Evolutionary conservation across 2,113 vertebrate species (phyloP).

Genomic region (Brachypodius melanocephalos): DNA sequence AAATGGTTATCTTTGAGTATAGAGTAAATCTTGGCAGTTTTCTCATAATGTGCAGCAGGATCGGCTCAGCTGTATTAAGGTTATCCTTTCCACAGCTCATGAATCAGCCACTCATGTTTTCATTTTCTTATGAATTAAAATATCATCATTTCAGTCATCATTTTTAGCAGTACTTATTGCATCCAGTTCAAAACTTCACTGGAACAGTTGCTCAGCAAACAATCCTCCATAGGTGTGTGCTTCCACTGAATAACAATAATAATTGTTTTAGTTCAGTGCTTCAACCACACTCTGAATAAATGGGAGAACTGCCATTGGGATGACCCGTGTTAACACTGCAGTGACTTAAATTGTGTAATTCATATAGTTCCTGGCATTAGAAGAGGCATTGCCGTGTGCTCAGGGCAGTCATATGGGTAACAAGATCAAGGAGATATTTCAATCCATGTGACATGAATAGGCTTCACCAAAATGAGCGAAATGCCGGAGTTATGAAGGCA

Average conservation of each 20-base stretch:
- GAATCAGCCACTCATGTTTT: neutral
- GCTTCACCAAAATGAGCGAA: neutral
- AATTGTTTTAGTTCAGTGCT: neutral
- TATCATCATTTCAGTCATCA: neutral
- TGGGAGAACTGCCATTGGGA: neutral
- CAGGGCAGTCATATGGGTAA: neutral
- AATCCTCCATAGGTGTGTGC: neutral
- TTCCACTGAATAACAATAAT: neutral
- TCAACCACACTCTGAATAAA: neutral
- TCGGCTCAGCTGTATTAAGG: neutral
- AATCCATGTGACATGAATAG: neutral
- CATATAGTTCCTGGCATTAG: neutral
- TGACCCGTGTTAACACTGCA: neutral
- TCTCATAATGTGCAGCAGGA: neutral
- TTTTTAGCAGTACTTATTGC: neutral
- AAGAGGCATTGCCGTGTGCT: neutral
- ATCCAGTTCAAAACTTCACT: neutral
- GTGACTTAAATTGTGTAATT: neutral
- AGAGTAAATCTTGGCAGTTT: neutral
- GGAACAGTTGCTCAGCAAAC: neutral
- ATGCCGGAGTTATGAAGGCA: neutral
- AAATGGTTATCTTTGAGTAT: neutral
- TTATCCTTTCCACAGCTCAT: neutral
- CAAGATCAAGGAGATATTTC: neutral
- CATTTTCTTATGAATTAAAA: neutral